phyloP scores from a whole-genome alignment of 2,113 vertebrate genomes.

The Rhinoderma darwinii region DNA sequence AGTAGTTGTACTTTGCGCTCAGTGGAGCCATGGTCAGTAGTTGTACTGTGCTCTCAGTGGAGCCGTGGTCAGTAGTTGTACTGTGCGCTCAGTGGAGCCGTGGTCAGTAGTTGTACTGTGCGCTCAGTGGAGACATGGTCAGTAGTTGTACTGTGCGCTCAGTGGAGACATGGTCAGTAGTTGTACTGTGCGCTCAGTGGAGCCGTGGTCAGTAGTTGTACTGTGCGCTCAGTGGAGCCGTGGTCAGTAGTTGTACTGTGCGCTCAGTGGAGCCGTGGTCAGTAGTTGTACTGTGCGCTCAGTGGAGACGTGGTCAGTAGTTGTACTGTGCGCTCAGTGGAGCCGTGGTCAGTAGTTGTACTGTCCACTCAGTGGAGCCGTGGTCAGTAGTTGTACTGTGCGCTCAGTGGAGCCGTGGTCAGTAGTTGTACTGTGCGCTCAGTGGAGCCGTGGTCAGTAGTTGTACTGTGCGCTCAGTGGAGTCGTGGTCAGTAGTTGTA shows the following conservation, averaged over 20 bases:
- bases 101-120: not conserved
- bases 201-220: not conserved
- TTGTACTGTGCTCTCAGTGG: not conserved
- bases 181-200: not conserved
- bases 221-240: not conserved
- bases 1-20: not conserved
- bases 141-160: not conserved
- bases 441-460: not conserved
- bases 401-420: no score
- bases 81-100: not conserved
- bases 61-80: not conserved
- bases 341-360: not conserved
- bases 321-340: not conserved
- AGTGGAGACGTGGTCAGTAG: not conserved
- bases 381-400: not conserved
- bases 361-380: not conserved
- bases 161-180: not conserved
- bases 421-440: not conserved
- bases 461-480: not conserved
- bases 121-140: no score
- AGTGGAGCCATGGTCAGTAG: not conserved
- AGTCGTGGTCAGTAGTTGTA: not conserved
- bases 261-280: no score
- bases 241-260: not conserved
- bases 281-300: not conserved